Base-by-base conservation (phyloP, 2,888 invertebrate genomes). In the Erebia ligea region DNA sequence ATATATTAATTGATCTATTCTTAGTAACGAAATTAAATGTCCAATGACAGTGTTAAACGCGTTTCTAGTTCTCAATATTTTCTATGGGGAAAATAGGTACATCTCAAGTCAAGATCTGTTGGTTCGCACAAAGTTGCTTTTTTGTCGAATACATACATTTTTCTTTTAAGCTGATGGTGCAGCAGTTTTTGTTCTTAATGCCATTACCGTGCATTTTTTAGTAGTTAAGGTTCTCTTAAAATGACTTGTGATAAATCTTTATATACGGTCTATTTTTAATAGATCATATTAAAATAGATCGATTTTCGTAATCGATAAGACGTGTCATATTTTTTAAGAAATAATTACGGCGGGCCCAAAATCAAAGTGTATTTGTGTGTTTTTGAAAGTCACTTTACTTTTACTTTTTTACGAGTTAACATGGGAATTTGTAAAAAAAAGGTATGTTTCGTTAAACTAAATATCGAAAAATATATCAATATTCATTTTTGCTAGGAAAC, bases 161-260 rank as follows among this genome's bases (percentile, higher is more conserved):
- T 13, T 45, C 11, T 13, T 34, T 58, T 4, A 21, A 54, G 25
- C 15, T 8, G 21, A 15, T 34, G 21, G 13, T 57, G 4, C 21
- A 25, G 57, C n/a, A n/a, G n/a, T n/a, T 25, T 34, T 34, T 34
- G 34, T 34, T 34, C 25, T 17, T 52, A 4, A 8, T 17, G 17
- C 1, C 52, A 52, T 54, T 57, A 15, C 0, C 34, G 25, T 34
- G 57, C 25, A 25, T 57, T 57, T 57, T 6, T 54, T 57, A 57
- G 57, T 34, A 15, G 56, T 34, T 57, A 57, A 57, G 34, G 15
- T 42, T 5, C 0, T 17, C 52, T 52, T 48, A 19, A 50, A 6
- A 48, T 63, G 63, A 42, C 42, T 57, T 61, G 42, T 61, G 61
- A 61, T 61, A 61, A 11, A n/a, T n/a, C 15, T 59, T 42, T 59